These are phyloP conservation scores for Onychomys leucogaster DNA, from an alignment of 2,797 vertebrate species.

Conservation along the genomic window DNA sequence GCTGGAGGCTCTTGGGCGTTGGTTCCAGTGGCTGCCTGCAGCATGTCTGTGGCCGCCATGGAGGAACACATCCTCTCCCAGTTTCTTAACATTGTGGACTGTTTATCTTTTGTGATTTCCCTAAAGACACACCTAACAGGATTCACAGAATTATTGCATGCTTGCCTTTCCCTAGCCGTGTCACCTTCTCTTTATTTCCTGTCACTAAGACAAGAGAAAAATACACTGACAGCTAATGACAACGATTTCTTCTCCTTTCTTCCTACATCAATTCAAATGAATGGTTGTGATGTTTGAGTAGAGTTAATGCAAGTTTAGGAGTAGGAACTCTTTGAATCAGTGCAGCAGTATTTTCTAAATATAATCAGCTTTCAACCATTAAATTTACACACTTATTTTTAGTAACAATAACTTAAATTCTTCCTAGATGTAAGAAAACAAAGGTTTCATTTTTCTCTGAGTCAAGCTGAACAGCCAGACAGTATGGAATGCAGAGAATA, in stretches of 20 bases:
- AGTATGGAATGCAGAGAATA: background rate
- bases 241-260: slow-evolving; percentile 32
- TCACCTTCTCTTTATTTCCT: slow-evolving; percentile 41
- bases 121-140: slow-evolving; percentile 67
- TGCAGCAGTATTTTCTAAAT: slow-evolving; percentile 32
- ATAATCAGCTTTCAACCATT: slow-evolving; percentile 27
- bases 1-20: slow-evolving; percentile 83
- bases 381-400: slow-evolving; percentile 26
- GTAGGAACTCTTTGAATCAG: slow-evolving; percentile 54
- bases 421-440: slow-evolving; percentile 45
- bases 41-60: slow-evolving; percentile 70
- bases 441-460: slow-evolving; percentile 56
- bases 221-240: slow-evolving; percentile 44
- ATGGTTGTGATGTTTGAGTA: slow-evolving; percentile 31
- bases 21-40: slow-evolving; percentile 82
- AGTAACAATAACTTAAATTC: slow-evolving; percentile 48
- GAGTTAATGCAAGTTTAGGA: slow-evolving; percentile 56
- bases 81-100: slow-evolving; percentile 49
- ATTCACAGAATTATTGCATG: slow-evolving; percentile 65
- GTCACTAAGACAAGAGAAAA: slow-evolving; percentile 43
- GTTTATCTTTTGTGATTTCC: slow-evolving; percentile 65
- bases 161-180: background rate
- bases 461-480: slow-evolving; percentile 14
- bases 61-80: slow-evolving; percentile 38
- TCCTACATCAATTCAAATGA: slow-evolving; percentile 60